Base-by-base conservation (phyloP, 2,113 vertebrate species). In the Romanogobio albipinnatus region DNA sequence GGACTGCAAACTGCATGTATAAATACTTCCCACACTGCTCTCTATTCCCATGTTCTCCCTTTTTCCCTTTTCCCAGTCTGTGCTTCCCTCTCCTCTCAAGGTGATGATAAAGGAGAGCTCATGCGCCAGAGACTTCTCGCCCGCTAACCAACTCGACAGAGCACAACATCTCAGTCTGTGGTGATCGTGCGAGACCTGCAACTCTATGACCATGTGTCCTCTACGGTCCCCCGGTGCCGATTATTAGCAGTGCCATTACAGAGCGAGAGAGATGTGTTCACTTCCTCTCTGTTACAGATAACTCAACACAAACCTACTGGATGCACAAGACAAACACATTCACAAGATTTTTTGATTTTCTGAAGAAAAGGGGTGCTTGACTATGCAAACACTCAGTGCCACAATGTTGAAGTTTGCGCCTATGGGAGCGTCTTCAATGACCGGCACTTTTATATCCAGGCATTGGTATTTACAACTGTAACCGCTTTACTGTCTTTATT, bases 31-130 rank as follows among this genome's bases (percentile, higher is more conserved):
- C 29, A 19, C 73, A 17, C 15, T 45, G 24, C 45, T 51, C 14
- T 76, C 47, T 75, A 26, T 53, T 76, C 49, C 26, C 1, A 56
- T 39, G 4, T 58, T 77, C 29, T 39, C 29, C 26, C 36, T 76
- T 39, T 76, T 7, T 9, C 51, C 14, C 29, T 68, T 36, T 58
- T 24, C 75, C n/a, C 22, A 5, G 70, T 66, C 26, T n/a, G 17
- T 36, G 24, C 17, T 71, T 71, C 39, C 78, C 36, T 71, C 75
- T 73, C 71, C 51, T 82, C 62, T 82, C 59, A 81, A 88, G 84
- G 87, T 51, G 71, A 81, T 33, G 83, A 64, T 22, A 47, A 68
- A 83, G 62, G 71, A 85, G 62, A 85, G 33, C 51, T 78, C 10
- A 78, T 79, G 64, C 66, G 79, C 82, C 45, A 75, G 75, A 85